Percentiles rank a stretch among this genome's conserved stretches.
Evolutionary conservation across 2,797 vertebrate species (phyloP).

Genomic region (Epinephelus malabaricus): DNA sequence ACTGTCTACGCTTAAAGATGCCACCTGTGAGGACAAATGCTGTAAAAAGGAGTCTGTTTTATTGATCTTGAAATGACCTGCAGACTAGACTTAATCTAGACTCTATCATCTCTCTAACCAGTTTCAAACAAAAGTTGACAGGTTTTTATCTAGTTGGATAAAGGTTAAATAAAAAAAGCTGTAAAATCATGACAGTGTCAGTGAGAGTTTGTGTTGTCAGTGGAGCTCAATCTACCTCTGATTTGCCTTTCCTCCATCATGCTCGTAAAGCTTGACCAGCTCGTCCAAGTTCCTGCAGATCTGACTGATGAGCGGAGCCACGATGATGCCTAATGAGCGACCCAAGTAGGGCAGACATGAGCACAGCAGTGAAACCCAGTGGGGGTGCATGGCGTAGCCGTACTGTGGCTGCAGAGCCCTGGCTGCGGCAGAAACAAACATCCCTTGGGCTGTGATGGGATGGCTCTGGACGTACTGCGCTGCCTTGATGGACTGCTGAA

Average conservation of each 20-base stretch:
- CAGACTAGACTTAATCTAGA: neutral
- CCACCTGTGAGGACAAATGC: neutral
- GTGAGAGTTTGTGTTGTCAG: neutral
- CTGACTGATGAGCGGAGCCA: slow-evolving; percentile 92
- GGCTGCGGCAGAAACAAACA: slow-evolving; percentile 95
- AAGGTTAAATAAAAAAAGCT: no score
- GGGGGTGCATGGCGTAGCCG: slow-evolving; percentile 94
- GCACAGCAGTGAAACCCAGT: slow-evolving; percentile 94
- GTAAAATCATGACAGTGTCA: neutral
- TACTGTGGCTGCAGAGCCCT: slow-evolving; percentile 93
- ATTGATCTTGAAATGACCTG: neutral
- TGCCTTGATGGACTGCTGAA: slow-evolving; percentile 95
- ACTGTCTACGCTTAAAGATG: neutral
- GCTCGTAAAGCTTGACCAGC: slow-evolving; percentile 93
- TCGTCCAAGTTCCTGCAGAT: slow-evolving; percentile 98
- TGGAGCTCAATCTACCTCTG: slow-evolving; percentile 83
- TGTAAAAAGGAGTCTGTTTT: neutral
- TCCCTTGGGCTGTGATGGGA: slow-evolving; percentile 95
- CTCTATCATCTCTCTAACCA: neutral
- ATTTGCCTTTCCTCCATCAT: slow-evolving; percentile 87
- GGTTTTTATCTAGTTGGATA: no score
- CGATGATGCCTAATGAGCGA: slow-evolving; percentile 93
- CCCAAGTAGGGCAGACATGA: slow-evolving; percentile 93
- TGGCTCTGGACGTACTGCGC: slow-evolving; percentile 92
- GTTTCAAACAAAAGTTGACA: neutral